These are phyloP conservation scores for Mus caroli DNA, from an alignment of 2,797 vertebrate species.

Conservation along the genomic window DNA sequence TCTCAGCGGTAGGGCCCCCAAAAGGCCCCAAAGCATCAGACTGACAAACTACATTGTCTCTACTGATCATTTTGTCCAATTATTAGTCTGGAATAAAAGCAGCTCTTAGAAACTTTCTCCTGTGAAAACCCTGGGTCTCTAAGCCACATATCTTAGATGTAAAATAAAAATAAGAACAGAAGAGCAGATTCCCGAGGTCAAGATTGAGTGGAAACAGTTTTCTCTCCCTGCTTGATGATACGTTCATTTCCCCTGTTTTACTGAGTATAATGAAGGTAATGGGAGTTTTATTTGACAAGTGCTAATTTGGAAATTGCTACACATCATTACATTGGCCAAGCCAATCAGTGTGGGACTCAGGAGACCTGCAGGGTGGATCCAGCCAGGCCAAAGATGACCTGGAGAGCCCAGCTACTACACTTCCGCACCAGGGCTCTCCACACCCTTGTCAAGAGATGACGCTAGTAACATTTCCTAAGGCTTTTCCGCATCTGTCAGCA, in stretches of 20 bases:
- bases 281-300: conserved; percentile 25
- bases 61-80: neutral
- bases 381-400: accelerated
- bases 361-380: neutral
- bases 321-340: neutral
- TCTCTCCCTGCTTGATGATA: neutral
- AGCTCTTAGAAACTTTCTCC: neutral
- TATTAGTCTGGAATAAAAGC: neutral
- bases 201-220: neutral
- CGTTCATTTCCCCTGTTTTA: conserved; percentile 2
- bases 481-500: neutral
- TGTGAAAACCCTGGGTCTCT: neutral
- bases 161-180: neutral
- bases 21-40: neutral
- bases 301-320: conserved; percentile 39
- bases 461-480: neutral
- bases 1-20: too few relatives aligned
- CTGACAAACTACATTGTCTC: neutral
- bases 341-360: neutral
- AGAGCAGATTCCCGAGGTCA: neutral
- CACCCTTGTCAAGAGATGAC: neutral
- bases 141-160: neutral
- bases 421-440: neutral
- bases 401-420: neutral
- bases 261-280: conserved; percentile 22